Base-by-base conservation (phyloP, 2,113 vertebrate genomes). In the Amia ocellicauda region DNA sequence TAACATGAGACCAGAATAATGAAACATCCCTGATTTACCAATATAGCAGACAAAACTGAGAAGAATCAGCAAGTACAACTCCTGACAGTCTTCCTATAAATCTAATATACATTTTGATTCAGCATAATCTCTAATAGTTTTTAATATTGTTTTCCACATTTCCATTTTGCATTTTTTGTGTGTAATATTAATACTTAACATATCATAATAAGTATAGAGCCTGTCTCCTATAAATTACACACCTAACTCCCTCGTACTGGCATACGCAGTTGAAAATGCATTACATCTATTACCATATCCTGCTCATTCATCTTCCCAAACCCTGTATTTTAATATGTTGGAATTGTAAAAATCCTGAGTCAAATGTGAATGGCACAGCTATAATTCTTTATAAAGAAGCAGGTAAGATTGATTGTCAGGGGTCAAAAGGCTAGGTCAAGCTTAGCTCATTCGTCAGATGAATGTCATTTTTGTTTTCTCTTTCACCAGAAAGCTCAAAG, bases 351-450 rank as follows among this genome's bases (percentile, higher is more conserved):
- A 91, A 91, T 83, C 84, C 80, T 74, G 88, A 89, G 89, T 91
- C 90, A 90, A 90, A 88, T 87, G 85, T 89, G 88, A 90, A 80
- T 86, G 87, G 85, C 83, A 86, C 71, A 74, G 79, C 85, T 76
- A 81, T 90, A 92, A 91, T 89, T 89, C 80, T 90, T 85, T 86
- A 86, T 90, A 91, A 94, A 93, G 89, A 83, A 86, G 83, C 82
- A 88, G 84, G 83, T 91, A 85, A 91, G 93, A 93, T 93, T 93
- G 92, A 96, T 97, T 91, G 91, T 90, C 92, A 94, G 91, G 90
- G 94, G 94, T 98, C 91, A 91, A 91, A 89, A 93, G 91, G 89
- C 86, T 89, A 94, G 95, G 95, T 96, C 93, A 94, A 86, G 87
- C 81, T 83, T 80, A 2, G 61, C 91, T 93, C 89, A 90, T 94